Base-by-base conservation (phyloP, 2,797 vertebrate species). In the Chaenodraco wilsoni region DNA sequence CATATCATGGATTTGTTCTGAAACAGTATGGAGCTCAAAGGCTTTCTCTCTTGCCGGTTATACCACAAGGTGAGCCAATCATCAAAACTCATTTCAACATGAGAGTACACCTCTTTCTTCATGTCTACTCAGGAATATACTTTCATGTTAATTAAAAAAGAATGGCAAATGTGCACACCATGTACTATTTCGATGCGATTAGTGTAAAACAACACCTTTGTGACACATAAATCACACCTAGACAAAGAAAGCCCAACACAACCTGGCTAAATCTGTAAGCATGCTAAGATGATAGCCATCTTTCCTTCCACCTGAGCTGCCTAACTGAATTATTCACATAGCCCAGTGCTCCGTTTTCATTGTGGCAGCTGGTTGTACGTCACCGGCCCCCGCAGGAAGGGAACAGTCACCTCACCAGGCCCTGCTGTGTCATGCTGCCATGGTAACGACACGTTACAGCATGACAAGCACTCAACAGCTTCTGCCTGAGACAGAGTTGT, bases 281-380 rank as follows among this genome's bases (percentile, higher is more conserved):
- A 27, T 37, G 64, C 62, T 21, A 57, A 73, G 60, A 68, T 16
- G 78, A 77, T 66, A 74, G 79, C 66, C 1, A 0, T 61, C 70
- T 73, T 73, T 76, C 72, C 81, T 58, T 84, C 71, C 84, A 92
- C 84, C 77, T 76, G 89, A 92, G 84, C 86, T 66, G 78, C 77
- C 68, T 3, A 44, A 45, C 72, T 92, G 78, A 93, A 93, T 93
- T 90, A 92, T 93, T 93, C 82, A 92, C 77, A 61, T 50, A 74
- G 79, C 81, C 72, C 72, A 52, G 65, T 73, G 80, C 82, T 91
- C 84, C 72, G 52, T 85, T 91, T 91, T 84, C 90, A 87, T 63
- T 78, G 82, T 74, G 69, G 78, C 75, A 87, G 87, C 74, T 55
- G 51, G 76, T 81, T 87, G 82, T 73, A 85, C 83, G 83, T 91